Evolutionary conservation across 2,888 invertebrate species (phyloP).

Genomic region (Rhopalosiphum nymphaeae): DNA sequence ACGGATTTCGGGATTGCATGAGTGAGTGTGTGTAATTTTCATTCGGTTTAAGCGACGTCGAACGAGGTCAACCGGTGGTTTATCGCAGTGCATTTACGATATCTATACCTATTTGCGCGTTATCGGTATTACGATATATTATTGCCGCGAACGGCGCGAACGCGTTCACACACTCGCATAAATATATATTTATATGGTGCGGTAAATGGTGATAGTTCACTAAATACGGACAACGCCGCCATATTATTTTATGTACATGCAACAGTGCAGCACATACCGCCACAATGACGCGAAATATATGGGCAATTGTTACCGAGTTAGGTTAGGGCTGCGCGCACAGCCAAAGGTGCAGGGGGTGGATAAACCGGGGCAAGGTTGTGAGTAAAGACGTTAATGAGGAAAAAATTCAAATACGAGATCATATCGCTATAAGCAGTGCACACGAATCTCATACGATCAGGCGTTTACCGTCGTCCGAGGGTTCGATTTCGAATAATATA

Average conservation of each 20-base stretch:
- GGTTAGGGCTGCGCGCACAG: constrained; percentile 16
- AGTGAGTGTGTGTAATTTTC: neutral
- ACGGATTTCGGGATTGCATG: neutral
- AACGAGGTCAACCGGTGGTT: neutral
- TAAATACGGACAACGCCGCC: constrained; percentile 32
- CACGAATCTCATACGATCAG: neutral
- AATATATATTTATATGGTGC: neutral
- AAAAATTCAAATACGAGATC: constrained; percentile 49
- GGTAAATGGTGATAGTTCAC: neutral
- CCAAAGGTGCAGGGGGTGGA: constrained; percentile 13
- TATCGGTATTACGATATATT: neutral
- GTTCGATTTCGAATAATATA: constrained; percentile 23
- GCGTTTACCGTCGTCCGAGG: constrained; percentile 5
- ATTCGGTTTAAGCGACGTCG: neutral
- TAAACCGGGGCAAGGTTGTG: constrained; percentile 48
- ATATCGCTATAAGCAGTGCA: constrained; percentile 22
- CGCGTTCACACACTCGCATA: neutral
- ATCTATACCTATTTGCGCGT: neutral
- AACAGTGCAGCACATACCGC: neutral
- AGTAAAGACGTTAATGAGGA: constrained; percentile 49
- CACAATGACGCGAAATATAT: neutral
- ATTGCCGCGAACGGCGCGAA: neutral
- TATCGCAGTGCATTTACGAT: neutral
- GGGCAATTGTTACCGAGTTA: neutral
- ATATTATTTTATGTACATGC: neutral